Conservation (phyloP, 1,140 invertebrate genomes). For the Philotrypesis tridentata region DNA sequence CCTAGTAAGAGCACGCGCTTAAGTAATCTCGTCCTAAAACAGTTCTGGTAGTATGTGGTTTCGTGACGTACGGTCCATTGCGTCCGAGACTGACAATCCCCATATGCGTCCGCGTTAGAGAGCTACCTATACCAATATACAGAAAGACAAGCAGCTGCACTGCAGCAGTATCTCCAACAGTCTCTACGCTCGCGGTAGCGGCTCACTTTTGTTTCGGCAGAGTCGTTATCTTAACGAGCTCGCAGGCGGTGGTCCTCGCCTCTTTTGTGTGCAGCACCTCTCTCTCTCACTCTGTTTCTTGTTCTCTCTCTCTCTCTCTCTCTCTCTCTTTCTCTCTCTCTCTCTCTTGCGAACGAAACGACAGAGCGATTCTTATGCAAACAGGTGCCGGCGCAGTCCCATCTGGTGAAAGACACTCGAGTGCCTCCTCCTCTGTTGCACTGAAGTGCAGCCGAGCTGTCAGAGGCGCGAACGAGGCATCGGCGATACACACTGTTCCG, state of each 20-base stretch:
- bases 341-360: not conserved
- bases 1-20: not conserved
- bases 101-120: not conserved
- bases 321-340: not conserved
- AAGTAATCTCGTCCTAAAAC: not conserved
- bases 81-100: not conserved
- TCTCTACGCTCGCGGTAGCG: not conserved
- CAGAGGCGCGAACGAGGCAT: not conserved
- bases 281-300: no score
- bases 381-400: constrained; percentile 24
- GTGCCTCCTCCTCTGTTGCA: not conserved
- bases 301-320: not conserved
- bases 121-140: not conserved
- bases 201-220: constrained; percentile 14
- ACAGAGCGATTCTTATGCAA: constrained; percentile 40
- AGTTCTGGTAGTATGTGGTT: not conserved
- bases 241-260: not conserved
- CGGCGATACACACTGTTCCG: not conserved
- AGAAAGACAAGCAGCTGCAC: not conserved
- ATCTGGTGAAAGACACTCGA: constrained; percentile 31
- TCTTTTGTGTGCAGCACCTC: not conserved
- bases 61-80: not conserved
- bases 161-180: not conserved
- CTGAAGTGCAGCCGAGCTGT: constrained; percentile 5
- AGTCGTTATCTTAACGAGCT: constrained; percentile 25